Conservation (phyloP, 2,797 vertebrate species). For the Schizothorax lantsangensis region DNA sequence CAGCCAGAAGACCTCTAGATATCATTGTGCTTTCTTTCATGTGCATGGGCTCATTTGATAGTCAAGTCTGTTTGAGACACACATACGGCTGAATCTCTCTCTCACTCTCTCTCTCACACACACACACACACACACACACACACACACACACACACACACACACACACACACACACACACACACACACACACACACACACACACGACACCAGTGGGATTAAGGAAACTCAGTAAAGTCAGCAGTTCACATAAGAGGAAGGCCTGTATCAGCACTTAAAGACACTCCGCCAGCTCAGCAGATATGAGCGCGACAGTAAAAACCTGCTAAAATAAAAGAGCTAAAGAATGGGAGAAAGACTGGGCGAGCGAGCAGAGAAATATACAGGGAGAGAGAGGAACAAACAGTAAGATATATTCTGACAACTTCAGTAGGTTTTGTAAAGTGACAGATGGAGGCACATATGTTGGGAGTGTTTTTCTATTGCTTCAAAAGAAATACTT, state of each 20-base stretch:
- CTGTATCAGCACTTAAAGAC: slow-evolving; percentile 46
- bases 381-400: slow-evolving; percentile 7
- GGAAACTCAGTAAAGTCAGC: slow-evolving; percentile 40
- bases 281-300: slow-evolving; percentile 38
- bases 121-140: neutral
- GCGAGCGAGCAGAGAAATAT: neutral
- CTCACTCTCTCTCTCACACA: too few species aligned
- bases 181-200: neutral
- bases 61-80: slow-evolving; percentile 8
- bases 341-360: neutral
- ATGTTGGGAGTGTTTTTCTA: neutral
- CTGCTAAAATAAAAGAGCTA: slow-evolving; percentile 8
- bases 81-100: neutral
- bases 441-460: neutral
- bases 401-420: neutral
- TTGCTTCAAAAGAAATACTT: neutral
- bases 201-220: slow-evolving; percentile 17
- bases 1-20: neutral
- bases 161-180: neutral
- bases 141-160: neutral
- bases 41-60: neutral
- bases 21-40: neutral
- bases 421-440: neutral
- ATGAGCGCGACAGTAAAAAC: neutral
- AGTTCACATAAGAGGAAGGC: slow-evolving; percentile 36